Percentiles rank a stretch among this genome's conserved stretches.
These are phyloP conservation scores for Meloidogyne exigua DNA, from an alignment of 1,140 invertebrate genomes.

Conservation along the genomic window DNA sequence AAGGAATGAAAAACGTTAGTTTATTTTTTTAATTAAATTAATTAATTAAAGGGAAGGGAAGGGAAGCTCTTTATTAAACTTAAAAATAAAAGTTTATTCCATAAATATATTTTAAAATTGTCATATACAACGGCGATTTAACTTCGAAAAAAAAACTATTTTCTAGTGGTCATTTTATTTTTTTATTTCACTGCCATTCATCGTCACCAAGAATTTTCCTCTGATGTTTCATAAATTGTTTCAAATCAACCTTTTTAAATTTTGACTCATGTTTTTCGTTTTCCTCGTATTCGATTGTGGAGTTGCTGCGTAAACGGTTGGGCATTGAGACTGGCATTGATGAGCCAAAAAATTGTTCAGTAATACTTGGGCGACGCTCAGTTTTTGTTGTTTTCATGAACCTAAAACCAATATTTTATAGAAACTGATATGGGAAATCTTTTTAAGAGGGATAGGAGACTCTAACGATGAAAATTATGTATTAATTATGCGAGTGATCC, in stretches of 20 bases:
- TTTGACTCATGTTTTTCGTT: background rate
- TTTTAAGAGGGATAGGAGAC: background rate
- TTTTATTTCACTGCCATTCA: conserved; percentile 20
- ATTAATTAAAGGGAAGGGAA: too few relatives aligned
- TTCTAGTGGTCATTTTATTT: background rate
- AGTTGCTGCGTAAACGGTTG: background rate
- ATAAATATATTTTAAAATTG: background rate
- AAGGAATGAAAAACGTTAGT: background rate
- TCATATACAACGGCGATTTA: background rate
- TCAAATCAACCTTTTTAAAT: conserved; percentile 9
- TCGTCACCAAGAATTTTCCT: conserved; percentile 24
- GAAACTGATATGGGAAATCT: background rate
- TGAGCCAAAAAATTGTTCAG: conserved; percentile 23
- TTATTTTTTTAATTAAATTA: background rate
- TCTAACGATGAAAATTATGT: background rate
- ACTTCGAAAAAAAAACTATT: too few relatives aligned
- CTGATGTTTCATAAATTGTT: conserved; percentile 26
- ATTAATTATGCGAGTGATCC: too few relatives aligned
- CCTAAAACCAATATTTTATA: too few relatives aligned
- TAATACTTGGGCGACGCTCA: conserved; percentile 13
- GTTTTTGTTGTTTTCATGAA: background rate
- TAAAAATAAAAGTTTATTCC: too few relatives aligned
- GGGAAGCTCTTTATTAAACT: too few relatives aligned
- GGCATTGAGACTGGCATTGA: conserved; percentile 18
- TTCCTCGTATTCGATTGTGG: conserved; percentile 6